Percentiles rank a stretch among this genome's conserved stretches.
Conservation (phyloP, 2,797 vertebrate genomes). For the Ptychobarbus kaznakovi region DNA sequence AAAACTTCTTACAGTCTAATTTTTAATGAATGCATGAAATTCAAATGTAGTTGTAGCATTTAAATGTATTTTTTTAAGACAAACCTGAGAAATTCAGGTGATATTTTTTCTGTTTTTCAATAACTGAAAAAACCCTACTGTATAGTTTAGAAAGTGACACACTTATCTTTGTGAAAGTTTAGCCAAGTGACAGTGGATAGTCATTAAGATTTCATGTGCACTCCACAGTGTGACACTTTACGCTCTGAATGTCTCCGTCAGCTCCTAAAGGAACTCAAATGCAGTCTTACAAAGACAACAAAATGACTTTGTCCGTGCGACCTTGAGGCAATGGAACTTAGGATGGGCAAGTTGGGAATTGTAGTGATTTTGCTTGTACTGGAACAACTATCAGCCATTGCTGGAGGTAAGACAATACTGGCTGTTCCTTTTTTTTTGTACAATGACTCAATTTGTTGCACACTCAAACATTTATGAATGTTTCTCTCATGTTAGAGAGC, state of each 20-base stretch:
- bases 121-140: not conserved
- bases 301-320: constrained; percentile 57
- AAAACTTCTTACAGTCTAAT: not conserved
- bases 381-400: constrained; percentile 64
- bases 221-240: constrained; percentile 70
- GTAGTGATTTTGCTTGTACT: constrained; percentile 72
- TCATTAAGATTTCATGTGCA: constrained; percentile 80
- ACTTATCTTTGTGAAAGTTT: constrained; percentile 64
- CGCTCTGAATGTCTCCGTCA: constrained; percentile 60
- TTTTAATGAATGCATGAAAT: not conserved
- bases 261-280: constrained; percentile 49
- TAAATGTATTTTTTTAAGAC: not conserved
- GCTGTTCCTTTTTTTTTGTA: not conserved
- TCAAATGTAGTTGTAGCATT: not conserved
- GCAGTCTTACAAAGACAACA: constrained; percentile 55
- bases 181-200: constrained; percentile 67
- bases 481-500: constrained; percentile 60
- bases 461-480: not conserved
- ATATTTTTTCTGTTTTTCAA: not conserved
- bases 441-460: not conserved
- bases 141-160: constrained; percentile 11
- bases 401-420: constrained; percentile 70
- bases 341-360: constrained; percentile 68
- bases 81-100: not conserved
- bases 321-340: constrained; percentile 66